Percentiles rank a stretch among this genome's conserved stretches.
These are phyloP conservation scores for Chaetogeoica ovagalla DNA, from an alignment of 2,888 invertebrate genomes.

Conservation along the genomic window DNA sequence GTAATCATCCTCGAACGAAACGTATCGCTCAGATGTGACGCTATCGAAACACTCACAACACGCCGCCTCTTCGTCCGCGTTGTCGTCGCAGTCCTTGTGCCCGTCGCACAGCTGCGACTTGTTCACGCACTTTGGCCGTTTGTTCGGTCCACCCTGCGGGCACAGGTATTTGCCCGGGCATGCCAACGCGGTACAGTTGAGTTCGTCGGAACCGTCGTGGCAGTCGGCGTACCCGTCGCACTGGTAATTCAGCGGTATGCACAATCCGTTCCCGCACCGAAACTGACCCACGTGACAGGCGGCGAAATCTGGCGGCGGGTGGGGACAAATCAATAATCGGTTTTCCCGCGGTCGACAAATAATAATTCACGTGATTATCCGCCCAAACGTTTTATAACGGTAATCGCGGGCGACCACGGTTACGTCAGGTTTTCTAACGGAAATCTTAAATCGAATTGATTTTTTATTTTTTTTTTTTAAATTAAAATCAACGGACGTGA, in stretches of 20 bases:
- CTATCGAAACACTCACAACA: slow-evolving; percentile 68
- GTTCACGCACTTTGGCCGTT: slow-evolving; percentile 83
- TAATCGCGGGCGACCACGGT: too few species aligned
- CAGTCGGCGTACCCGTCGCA: slow-evolving; percentile 90
- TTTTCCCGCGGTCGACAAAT: too few species aligned
- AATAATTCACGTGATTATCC: too few species aligned
- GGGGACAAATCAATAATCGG: too few species aligned
- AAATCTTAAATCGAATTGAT: too few species aligned
- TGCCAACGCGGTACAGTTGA: slow-evolving; percentile 82
- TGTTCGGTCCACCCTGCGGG: slow-evolving; percentile 72
- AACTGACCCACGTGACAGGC: slow-evolving; percentile 88
- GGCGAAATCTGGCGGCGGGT: slow-evolving; percentile 71
- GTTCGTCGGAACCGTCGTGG: slow-evolving; percentile 86
- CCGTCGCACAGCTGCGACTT: slow-evolving; percentile 87
- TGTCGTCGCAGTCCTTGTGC: slow-evolving; percentile 86
- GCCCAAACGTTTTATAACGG: too few species aligned
- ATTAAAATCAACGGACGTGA: too few species aligned
- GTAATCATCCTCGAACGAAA: too few species aligned
- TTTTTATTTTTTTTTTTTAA: too few species aligned
- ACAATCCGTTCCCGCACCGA: slow-evolving; percentile 87
- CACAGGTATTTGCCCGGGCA: slow-evolving; percentile 92
- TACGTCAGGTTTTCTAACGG: too few species aligned
- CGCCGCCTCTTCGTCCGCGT: slow-evolving; percentile 83
- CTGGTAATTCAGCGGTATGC: slow-evolving; percentile 84
- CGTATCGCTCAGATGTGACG: too few species aligned